phyloP scores from a whole-genome alignment of 1,140 invertebrate species.

The Teleopsis dalmanni region DNA sequence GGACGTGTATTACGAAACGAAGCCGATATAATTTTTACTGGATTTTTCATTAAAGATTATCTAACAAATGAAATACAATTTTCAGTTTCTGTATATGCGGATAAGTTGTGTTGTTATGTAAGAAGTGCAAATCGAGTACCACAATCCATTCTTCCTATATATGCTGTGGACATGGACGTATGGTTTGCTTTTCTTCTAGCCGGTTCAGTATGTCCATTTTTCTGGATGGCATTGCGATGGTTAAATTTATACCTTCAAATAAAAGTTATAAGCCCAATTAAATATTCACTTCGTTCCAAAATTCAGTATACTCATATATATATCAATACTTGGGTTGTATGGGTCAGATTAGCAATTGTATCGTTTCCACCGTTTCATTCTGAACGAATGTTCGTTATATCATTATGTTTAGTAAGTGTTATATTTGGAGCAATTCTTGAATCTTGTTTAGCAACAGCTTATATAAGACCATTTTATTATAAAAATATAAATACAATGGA shows the following conservation, averaged over 20 bases:
- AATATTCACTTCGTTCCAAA: background rate
- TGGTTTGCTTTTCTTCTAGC: constrained; percentile 35
- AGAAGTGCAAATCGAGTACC: constrained; percentile 42
- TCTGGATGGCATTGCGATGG: constrained; percentile 21
- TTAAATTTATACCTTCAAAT: constrained; percentile 5
- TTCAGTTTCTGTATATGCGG: constrained; percentile 36
- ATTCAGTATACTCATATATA: constrained; percentile 26
- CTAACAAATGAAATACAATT: constrained; percentile 38
- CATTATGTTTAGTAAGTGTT: constrained; percentile 39
- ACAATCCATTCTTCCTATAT: constrained; percentile 40
- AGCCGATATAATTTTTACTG: constrained; percentile 40
- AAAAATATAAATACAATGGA: constrained; percentile 43
- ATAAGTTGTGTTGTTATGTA: constrained; percentile 45
- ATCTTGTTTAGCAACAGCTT: constrained; percentile 40
- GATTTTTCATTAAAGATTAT: constrained; percentile 45
- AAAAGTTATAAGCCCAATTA: background rate
- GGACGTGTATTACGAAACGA: constrained; percentile 34
- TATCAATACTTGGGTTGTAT: constrained; percentile 35
- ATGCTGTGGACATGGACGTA: constrained; percentile 36
- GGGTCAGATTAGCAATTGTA: constrained; percentile 30
- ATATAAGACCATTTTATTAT: constrained; percentile 42
- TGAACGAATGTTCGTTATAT: constrained; percentile 33
- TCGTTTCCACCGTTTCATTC: constrained; percentile 27
- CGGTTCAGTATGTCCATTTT: constrained; percentile 22
- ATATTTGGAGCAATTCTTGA: constrained; percentile 42